Evolutionary conservation across 2,113 vertebrate genomes (phyloP).

Genomic region (Mirounga angustirostris): DNA sequence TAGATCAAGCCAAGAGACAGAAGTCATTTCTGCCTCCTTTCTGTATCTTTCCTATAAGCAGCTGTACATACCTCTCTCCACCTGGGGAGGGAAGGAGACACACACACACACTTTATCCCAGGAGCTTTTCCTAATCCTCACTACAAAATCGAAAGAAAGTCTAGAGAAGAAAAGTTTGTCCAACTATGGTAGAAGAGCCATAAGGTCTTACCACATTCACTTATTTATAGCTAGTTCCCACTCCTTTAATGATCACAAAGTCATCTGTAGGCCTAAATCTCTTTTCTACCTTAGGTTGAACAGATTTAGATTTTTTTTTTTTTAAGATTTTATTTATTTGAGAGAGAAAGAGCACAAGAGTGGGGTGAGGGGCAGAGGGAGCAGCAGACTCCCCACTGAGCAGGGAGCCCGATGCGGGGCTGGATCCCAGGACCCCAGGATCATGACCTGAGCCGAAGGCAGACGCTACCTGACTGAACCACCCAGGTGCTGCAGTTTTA

Average conservation of each 20-base stretch:
- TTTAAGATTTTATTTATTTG: neutral
- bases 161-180: constrained; percentile 5
- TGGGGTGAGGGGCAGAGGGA: neutral
- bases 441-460: neutral
- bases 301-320: neutral
- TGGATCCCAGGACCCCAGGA: neutral
- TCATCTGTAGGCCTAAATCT: neutral
- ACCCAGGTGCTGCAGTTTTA: neutral
- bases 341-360: neutral
- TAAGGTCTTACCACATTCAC: neutral
- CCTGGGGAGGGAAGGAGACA: neutral
- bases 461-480: neutral
- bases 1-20: constrained; percentile 53
- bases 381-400: neutral
- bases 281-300: neutral
- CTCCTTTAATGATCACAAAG: neutral
- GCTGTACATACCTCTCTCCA: neutral
- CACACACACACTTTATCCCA: neutral
- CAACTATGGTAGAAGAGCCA: neutral
- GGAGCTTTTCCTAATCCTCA: constrained; percentile 41
- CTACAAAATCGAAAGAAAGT: constrained; percentile 9
- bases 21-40: constrained; percentile 46
- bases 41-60: neutral
- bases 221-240: neutral
- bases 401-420: neutral